Evolutionary conservation across 2,797 vertebrate genomes (phyloP), one percentile per base, ranked within the genome.

Genomic region (Accipiter minullus): DNA sequence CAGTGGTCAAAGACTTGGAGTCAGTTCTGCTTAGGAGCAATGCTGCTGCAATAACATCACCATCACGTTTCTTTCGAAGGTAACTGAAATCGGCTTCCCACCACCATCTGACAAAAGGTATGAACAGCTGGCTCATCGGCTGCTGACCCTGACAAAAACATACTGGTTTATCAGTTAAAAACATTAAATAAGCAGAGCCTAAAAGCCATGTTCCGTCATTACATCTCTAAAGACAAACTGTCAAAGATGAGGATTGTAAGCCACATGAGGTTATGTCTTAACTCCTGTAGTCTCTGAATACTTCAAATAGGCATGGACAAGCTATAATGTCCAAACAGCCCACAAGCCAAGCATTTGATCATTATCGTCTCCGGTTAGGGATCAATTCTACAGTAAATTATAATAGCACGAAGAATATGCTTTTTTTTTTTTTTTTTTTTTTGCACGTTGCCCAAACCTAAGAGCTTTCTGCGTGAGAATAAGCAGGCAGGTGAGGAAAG

Each of bases 61-160:
- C 12, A 0, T 31, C 7, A 23, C 0, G 0, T 44, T 75, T 32
- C n/a, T 45, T 19, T 34, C 5, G 0, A 59, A 81, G 36, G 12
- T 5, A 45, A 11, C 18, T 38, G 18, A 62, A 9, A 2, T 12
- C 4, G 1, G 7, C 5, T 44, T 69, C 52, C 26, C 71, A 48
- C 21, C 52, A 25, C 23, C 21, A 2, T 9, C 66, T 60, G n/a
- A 9, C 34, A 21, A 32, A 64, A 40, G 31, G 12, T 56, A 2
- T 0, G 25, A 36, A 6, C 29, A n/a, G 27, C 56, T 85, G 76
- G 26, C 53, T 58, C 15, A 9, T 1, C 23, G 26, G 48, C 60
- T 77, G 66, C 47, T 38, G 68, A 9, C 9, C 38, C 16, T 68
- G 26, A 32, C 14, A 16, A 22, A 64, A 80, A 3, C 3, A 5